These are phyloP conservation scores for Ligdia adustata DNA, from an alignment of 2,888 invertebrate genomes.

Conservation along the genomic window DNA sequence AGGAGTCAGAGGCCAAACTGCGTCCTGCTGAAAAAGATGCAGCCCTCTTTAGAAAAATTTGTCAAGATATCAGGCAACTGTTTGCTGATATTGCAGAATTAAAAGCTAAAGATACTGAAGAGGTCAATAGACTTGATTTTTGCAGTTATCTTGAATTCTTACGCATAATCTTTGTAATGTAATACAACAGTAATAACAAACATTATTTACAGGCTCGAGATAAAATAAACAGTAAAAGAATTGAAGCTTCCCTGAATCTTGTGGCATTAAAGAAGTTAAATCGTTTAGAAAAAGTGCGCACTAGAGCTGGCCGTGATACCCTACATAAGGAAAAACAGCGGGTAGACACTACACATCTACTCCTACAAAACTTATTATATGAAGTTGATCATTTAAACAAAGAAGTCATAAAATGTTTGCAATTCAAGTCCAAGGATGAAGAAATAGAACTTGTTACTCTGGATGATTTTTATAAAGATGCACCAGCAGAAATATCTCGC, in stretches of 20 bases:
- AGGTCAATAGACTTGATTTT: slow-evolving; percentile 70
- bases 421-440: slow-evolving; percentile 98
- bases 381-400: slow-evolving; percentile 97
- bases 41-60: slow-evolving; percentile 86
- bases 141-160: too few species aligned
- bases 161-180: too few species aligned
- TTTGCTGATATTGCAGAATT: slow-evolving; percentile 88
- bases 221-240: slow-evolving; percentile 87
- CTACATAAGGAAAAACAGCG: slow-evolving; percentile 93
- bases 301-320: slow-evolving; percentile 91
- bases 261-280: slow-evolving; percentile 95
- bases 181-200: background rate
- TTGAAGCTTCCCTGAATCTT: slow-evolving; percentile 90
- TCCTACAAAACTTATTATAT: slow-evolving; percentile 96
- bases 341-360: slow-evolving; percentile 95
- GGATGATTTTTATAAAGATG: slow-evolving; percentile 92
- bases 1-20: slow-evolving; percentile 88
- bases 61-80: slow-evolving; percentile 87
- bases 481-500: slow-evolving; percentile 88
- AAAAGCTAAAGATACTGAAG: slow-evolving; percentile 83
- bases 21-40: slow-evolving; percentile 88
- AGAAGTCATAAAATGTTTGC: slow-evolving; percentile 97
- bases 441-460: slow-evolving; percentile 94
- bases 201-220: slow-evolving; percentile 73
- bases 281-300: slow-evolving; percentile 94